Evolutionary conservation across 2,888 invertebrate genomes (phyloP).

Genomic region (Lucinisca nassula): DNA sequence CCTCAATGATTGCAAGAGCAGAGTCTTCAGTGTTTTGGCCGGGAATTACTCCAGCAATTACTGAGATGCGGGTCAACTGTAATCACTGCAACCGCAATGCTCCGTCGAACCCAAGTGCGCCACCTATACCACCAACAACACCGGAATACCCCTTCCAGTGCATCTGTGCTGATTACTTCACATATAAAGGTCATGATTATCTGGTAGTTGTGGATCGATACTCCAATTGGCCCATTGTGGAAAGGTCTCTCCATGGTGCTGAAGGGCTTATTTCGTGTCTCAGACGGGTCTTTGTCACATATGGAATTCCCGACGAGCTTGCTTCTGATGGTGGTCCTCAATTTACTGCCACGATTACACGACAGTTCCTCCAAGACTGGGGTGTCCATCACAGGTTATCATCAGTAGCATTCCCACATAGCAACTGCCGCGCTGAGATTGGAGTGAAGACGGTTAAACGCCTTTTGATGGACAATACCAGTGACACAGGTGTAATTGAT

Average conservation of each 20-base stretch:
- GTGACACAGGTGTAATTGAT: slow-evolving; percentile 67
- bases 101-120: slow-evolving; percentile 66
- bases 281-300: slow-evolving; percentile 66
- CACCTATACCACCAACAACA: slow-evolving; percentile 42
- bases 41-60: slow-evolving; percentile 70
- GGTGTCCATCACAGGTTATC: slow-evolving; percentile 74
- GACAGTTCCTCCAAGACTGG: slow-evolving; percentile 71
- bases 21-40: slow-evolving; percentile 76
- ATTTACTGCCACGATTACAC: slow-evolving; percentile 64
- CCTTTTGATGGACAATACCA: slow-evolving; percentile 75
- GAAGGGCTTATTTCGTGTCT: slow-evolving; percentile 63
- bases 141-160: slow-evolving; percentile 58
- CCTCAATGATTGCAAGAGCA: slow-evolving; percentile 72
- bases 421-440: slow-evolving; percentile 67
- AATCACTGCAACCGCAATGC: slow-evolving; percentile 68
- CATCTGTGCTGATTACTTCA: slow-evolving; percentile 56
- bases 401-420: slow-evolving; percentile 76
- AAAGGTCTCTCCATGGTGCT: slow-evolving; percentile 34
- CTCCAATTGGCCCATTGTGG: slow-evolving; percentile 72
- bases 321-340: slow-evolving; percentile 72
- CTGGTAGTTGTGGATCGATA: slow-evolving; percentile 62
- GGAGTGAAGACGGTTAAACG: slow-evolving; percentile 75
- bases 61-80: slow-evolving; percentile 38
- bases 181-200: slow-evolving; percentile 38
- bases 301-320: slow-evolving; percentile 72